Evolutionary conservation across 1,140 invertebrate genomes (phyloP), one percentile per base, ranked within the genome.

Genomic region (Colletes latitarsis): DNA sequence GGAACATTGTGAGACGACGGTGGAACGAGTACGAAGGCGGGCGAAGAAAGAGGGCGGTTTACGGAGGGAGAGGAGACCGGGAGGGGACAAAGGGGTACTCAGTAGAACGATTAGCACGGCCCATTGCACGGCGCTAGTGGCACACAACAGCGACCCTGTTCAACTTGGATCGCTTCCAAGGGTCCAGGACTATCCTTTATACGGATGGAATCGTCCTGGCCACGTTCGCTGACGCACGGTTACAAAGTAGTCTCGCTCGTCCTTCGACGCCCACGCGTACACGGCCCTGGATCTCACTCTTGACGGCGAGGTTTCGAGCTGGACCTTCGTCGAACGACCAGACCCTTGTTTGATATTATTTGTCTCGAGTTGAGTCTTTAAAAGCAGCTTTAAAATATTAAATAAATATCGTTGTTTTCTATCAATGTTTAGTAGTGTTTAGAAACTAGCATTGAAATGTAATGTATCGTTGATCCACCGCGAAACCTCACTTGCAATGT

Each of bases 81-180:
- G 30, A 46, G 77, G 80, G 85, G 79, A 90, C 87, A 91, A 89
- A 90, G 82, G 88, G 76, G 67, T 78, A 87, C 84, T 77, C 83
- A 92, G 90, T 87, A 81, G 89, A 89, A 84, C 91, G 91, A 92
- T 92, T 93, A 93, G 89, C 85, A 91, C 89, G 89, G 88, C 82
- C 89, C 91, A 92, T 92, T 90, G 90, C 90, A 77, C 87, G 88
- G 88, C 85, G 88, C 90, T 88, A 83, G 72, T 84, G 83, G 88
- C 87, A 88, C 83, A 89, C 85, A 86, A 90, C 88, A 81, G 81
- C 85, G 85, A 88, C 88, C 87, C 88, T 89, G 88, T 91, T 89
- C 89, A 90, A 92, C 88, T 92, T 92, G 91, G 90, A 92, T 67
- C 87, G 82, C 53, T 90, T 92, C 91, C 91, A 92, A 91, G 81